A percentile compares a stretch with the other conserved stretches of the same genome.
These are phyloP conservation scores for Metopia argyrocephala DNA, from an alignment of 2,888 invertebrate genomes.

Conservation along the genomic window DNA sequence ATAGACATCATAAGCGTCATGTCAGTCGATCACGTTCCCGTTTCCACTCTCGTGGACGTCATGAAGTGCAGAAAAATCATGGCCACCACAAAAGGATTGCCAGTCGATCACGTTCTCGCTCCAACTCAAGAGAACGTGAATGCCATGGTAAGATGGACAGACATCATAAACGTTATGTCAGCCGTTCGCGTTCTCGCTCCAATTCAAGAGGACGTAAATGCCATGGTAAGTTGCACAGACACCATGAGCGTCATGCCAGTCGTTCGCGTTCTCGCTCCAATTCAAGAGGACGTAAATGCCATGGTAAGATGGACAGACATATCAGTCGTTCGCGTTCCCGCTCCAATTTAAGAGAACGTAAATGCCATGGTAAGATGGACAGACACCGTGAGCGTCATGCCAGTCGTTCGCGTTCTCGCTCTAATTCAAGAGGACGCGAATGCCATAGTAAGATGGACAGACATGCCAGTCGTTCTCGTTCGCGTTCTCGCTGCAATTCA, in stretches of 20 bases:
- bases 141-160: background rate
- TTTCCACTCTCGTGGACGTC: slow-evolving; percentile 4
- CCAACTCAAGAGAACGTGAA: slow-evolving; percentile 5
- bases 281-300: background rate
- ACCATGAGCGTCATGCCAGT: background rate
- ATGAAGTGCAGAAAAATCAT: slow-evolving; percentile 9
- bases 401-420: slow-evolving; percentile 27
- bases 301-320: background rate
- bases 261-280: slow-evolving; percentile 20
- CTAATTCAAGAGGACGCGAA: background rate
- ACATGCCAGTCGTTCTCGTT: slow-evolving; percentile 20
- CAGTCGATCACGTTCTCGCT: slow-evolving; percentile 20
- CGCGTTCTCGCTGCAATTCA: background rate
- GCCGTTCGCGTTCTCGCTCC: slow-evolving; percentile 21
- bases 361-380: background rate
- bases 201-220: background rate
- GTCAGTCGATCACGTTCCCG: slow-evolving; percentile 41
- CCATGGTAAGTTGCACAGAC: background rate
- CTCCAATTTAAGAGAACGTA: slow-evolving; percentile 18
- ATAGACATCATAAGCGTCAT: background rate
- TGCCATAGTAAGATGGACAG: background rate
- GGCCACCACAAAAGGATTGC: background rate
- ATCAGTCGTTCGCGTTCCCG: slow-evolving; percentile 24
- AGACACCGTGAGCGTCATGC: slow-evolving; percentile 25
- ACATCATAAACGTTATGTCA: slow-evolving; percentile 17